Percentiles rank a stretch among this genome's conserved stretches.
Conservation (phyloP, 2,797 vertebrate genomes). For the Aeoliscus strigatus region DNA sequence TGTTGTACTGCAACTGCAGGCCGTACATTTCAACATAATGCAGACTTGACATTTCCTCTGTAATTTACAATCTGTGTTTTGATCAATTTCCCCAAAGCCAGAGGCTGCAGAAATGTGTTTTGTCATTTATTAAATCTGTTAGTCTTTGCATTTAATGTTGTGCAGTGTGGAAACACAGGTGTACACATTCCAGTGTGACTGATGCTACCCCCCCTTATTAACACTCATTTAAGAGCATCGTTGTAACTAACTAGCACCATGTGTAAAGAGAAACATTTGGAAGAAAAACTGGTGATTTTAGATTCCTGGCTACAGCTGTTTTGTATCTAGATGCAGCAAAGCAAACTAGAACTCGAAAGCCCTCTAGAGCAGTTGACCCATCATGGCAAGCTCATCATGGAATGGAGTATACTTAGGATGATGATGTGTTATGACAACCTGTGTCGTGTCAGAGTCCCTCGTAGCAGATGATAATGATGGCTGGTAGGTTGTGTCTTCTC, state of each 20-base stretch:
- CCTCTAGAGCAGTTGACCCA: conserved; percentile 44
- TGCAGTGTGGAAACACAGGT: conserved; percentile 25
- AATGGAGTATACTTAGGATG: conserved; percentile 34
- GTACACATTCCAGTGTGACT: too few relatives aligned
- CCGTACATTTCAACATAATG: conserved; percentile 11
- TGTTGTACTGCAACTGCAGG: conserved; percentile 17
- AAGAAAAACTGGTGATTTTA: too few relatives aligned
- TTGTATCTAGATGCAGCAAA: too few relatives aligned
- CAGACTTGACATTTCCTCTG: conserved; percentile 33
- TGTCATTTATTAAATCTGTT: conserved; percentile 30
- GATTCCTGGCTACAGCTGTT: too few relatives aligned
- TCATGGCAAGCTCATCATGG: conserved; percentile 27
- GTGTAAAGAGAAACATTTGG: conserved; percentile 14
- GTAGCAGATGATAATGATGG: conserved; percentile 1
- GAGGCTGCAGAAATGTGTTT: conserved; percentile 23
- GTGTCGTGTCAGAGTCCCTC: conserved; percentile 14
- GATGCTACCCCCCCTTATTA: conserved; percentile 15
- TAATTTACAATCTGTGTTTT: conserved; percentile 12
- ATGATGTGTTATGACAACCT: conserved; percentile 32
- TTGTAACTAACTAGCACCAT: conserved; percentile 49
- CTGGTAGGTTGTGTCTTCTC: conserved; percentile 1
- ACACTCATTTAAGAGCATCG: conserved; percentile 49
- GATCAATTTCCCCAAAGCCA: conserved; percentile 19
- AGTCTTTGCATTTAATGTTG: conserved; percentile 25
- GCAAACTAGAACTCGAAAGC: conserved; percentile 30